These are phyloP conservation scores for Yponomeuta sedellus DNA, from an alignment of 2,888 invertebrate species.

Conservation along the genomic window DNA sequence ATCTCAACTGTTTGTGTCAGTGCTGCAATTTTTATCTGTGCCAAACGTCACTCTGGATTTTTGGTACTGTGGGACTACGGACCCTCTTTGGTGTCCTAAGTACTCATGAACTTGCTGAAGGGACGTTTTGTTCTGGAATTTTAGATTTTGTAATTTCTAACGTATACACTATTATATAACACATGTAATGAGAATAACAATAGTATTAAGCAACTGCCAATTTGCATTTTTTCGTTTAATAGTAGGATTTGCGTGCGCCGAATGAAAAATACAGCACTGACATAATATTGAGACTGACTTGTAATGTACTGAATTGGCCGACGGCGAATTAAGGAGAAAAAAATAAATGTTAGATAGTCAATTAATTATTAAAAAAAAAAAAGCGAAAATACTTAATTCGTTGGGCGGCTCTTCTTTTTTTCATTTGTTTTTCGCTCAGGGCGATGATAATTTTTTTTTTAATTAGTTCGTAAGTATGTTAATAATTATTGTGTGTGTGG, in stretches of 20 bases:
- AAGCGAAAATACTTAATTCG: background rate
- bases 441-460: background rate
- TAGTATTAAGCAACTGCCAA: background rate
- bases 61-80: too few relatives aligned
- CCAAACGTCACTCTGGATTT: too few relatives aligned
- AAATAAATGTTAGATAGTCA: background rate
- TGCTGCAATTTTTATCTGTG: background rate
- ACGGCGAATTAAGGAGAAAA: slow-evolving; percentile 4
- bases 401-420: background rate
- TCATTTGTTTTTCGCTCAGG: background rate
- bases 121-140: too few relatives aligned
- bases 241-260: too few relatives aligned
- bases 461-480: background rate
- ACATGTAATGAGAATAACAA: too few relatives aligned
- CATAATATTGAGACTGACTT: background rate
- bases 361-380: background rate
- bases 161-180: too few relatives aligned
- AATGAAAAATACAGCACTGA: background rate
- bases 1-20: background rate
- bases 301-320: background rate
- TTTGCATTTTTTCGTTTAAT: background rate
- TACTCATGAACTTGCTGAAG: too few relatives aligned
- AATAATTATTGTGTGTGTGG: background rate
- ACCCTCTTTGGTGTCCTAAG: too few relatives aligned
- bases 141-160: too few relatives aligned